These are phyloP conservation scores for Scolopax bukidnonensis DNA, from an alignment of 2,797 vertebrate genomes.

Conservation along the genomic window DNA sequence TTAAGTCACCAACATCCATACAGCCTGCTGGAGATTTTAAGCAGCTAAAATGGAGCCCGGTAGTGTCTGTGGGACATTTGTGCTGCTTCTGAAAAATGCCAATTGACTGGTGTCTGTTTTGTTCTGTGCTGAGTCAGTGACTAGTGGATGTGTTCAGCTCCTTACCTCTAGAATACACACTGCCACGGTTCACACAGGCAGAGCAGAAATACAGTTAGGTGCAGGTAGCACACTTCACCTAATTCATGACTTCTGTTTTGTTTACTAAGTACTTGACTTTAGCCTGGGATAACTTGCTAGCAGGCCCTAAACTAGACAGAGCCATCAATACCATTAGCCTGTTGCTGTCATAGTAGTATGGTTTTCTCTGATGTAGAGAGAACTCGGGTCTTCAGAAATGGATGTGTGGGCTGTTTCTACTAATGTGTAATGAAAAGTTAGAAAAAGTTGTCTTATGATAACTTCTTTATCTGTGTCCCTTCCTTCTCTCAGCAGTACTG, in stretches of 20 bases:
- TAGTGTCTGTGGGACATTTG: background rate
- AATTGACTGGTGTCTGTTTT: background rate
- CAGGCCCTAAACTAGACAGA: background rate
- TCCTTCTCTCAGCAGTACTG: background rate
- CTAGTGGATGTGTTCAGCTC: background rate
- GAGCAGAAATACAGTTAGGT: background rate
- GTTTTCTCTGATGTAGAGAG: background rate
- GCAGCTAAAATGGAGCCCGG: background rate
- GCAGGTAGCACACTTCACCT: background rate
- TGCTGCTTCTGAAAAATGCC: background rate
- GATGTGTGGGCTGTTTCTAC: background rate
- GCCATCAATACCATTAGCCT: background rate
- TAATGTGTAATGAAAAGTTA: background rate
- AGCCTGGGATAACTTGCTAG: background rate
- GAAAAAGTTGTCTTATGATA: background rate
- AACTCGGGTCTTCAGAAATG: background rate
- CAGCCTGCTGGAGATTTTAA: background rate
- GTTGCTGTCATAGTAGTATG: background rate
- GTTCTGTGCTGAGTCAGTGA: rapidly evolving
- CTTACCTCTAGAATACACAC: background rate
- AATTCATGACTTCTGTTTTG: background rate
- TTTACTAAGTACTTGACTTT: background rate
- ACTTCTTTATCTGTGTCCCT: background rate
- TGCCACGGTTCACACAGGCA: background rate
- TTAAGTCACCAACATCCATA: background rate